These are phyloP conservation scores for Sceloporus tristichus DNA, from an alignment of 2,113 vertebrate species.

Conservation along the genomic window DNA sequence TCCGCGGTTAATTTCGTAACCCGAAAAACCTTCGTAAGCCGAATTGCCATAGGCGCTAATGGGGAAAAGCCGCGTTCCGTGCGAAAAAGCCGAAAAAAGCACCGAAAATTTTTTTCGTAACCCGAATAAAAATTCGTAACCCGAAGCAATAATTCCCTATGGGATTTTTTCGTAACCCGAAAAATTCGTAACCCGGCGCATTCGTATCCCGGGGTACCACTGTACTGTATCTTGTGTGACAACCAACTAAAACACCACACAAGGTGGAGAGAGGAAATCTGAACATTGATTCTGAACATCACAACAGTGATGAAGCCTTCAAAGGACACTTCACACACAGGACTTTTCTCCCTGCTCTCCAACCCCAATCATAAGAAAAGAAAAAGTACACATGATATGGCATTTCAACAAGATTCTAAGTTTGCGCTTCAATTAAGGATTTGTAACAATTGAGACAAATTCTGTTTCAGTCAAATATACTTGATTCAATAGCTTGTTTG, in stretches of 20 bases:
- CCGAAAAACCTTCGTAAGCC: too few species aligned
- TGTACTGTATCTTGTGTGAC: background rate
- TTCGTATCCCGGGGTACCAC: too few species aligned
- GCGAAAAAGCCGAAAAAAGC: too few species aligned
- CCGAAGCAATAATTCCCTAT: too few species aligned
- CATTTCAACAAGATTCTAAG: constrained; percentile 19
- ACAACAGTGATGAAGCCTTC: constrained; percentile 7
- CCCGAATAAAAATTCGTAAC: too few species aligned
- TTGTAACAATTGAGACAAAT: constrained; percentile 47
- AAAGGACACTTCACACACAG: constrained; percentile 14
- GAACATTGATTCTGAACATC: background rate
- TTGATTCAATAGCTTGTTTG: constrained; percentile 31
- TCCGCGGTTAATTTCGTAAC: too few species aligned
- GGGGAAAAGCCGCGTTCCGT: too few species aligned
- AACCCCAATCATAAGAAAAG: constrained; percentile 48
- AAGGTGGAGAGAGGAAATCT: background rate
- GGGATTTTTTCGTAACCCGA: too few species aligned
- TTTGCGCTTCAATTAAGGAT: constrained; percentile 31
- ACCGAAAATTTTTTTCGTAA: too few species aligned
- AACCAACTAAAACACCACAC: background rate
- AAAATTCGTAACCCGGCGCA: too few species aligned
- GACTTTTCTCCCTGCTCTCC: background rate
- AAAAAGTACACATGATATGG: constrained; percentile 44
- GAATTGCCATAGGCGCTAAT: too few species aligned
- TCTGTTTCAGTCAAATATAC: constrained; percentile 51